Conservation (phyloP, 2,888 invertebrate species). For the Tinea semifulvella region DNA sequence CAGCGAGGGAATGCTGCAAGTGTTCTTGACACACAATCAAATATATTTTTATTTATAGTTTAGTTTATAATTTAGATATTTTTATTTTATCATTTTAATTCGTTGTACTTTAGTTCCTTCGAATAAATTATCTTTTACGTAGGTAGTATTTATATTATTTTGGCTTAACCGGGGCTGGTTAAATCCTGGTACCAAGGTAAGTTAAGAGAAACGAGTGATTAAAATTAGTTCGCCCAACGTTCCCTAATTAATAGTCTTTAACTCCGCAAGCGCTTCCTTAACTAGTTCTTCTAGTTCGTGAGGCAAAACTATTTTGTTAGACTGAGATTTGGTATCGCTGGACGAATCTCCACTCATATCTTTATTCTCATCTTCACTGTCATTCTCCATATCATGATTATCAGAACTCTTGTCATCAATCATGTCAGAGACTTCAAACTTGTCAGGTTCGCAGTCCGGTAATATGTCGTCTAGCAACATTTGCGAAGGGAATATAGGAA, state of each 20-base stretch:
- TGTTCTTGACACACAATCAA: no score
- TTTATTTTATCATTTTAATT: no score
- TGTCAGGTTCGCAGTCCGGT: slow-evolving; percentile 36
- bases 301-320: slow-evolving; percentile 61
- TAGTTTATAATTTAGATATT: no score
- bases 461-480: slow-evolving; percentile 70
- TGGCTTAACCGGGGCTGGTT: no score
- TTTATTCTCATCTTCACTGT: slow-evolving; percentile 27
- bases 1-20: no score
- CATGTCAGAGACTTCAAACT: slow-evolving; percentile 31
- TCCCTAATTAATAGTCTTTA: slow-evolving; percentile 64
- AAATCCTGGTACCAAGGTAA: no score
- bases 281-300: slow-evolving; percentile 69
- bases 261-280: slow-evolving; percentile 72
- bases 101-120: no score
- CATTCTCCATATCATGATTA: slow-evolving; percentile 4
- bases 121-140: no score
- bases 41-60: no score
- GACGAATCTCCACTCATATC: slow-evolving; percentile 24
- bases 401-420: slow-evolving; percentile 12
- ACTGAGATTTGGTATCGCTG: slow-evolving; percentile 29
- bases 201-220: no score
- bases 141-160: no score
- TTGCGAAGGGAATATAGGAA: slow-evolving; percentile 69
- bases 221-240: no score